Evolutionary conservation across 1,140 invertebrate species (phyloP).

Genomic region (Pectinophora gossypiella): DNA sequence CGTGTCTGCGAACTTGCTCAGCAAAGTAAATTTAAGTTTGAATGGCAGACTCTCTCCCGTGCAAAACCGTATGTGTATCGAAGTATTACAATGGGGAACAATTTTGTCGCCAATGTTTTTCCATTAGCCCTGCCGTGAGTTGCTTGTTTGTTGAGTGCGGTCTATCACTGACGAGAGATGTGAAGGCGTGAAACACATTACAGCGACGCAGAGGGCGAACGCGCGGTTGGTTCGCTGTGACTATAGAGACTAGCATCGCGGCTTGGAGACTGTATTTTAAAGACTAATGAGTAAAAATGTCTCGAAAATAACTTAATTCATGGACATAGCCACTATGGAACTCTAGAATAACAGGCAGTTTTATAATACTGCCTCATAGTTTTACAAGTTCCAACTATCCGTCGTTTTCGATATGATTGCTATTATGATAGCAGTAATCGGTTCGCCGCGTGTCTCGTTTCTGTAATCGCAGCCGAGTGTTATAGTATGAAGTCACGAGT

Average conservation of each 20-base stretch:
- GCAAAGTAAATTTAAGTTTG: conserved; percentile 17
- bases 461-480: background rate
- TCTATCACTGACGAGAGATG: conserved; percentile 12
- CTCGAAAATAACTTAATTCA: too few relatives aligned
- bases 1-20: conserved; percentile 33
- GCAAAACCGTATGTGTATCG: conserved; percentile 2
- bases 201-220: conserved; percentile 28
- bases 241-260: too few relatives aligned
- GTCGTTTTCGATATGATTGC: too few relatives aligned
- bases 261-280: too few relatives aligned
- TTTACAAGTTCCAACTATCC: too few relatives aligned
- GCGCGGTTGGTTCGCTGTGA: background rate
- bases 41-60: background rate
- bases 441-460: too few relatives aligned
- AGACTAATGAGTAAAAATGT: too few relatives aligned
- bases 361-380: too few relatives aligned
- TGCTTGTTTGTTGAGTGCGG: conserved; percentile 3
- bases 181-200: conserved; percentile 67
- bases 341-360: too few relatives aligned
- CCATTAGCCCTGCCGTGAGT: background rate
- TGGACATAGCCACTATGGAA: too few relatives aligned
- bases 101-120: conserved; percentile 23
- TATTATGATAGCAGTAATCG: too few relatives aligned
- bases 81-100: conserved; percentile 15
- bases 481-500: background rate